A percentile compares a stretch with the other conserved stretches of the same genome.
Evolutionary conservation across 2,888 invertebrate species (phyloP).

Genomic region (Spilarctia lutea): DNA sequence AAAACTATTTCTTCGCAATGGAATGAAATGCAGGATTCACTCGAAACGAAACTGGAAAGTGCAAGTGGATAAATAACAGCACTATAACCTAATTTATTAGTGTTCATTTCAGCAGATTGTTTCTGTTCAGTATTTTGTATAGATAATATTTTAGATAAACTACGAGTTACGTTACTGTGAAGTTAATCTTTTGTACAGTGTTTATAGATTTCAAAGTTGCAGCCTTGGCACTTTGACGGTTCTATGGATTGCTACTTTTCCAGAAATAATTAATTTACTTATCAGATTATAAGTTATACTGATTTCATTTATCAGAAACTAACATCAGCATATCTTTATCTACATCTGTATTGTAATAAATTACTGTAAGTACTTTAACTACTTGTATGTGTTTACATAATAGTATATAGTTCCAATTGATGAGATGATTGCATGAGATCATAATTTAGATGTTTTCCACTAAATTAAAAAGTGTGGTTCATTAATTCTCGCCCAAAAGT

Average conservation of each 20-base stretch:
- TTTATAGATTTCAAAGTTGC: slow-evolving; percentile 46
- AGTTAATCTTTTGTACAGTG: slow-evolving; percentile 4
- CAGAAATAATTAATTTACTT: slow-evolving; percentile 32
- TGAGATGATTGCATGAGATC: neutral
- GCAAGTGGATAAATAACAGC: slow-evolving; percentile 51
- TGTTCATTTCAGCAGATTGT: slow-evolving; percentile 26
- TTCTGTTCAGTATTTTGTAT: slow-evolving; percentile 52
- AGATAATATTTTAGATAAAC: slow-evolving; percentile 11
- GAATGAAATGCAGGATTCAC: slow-evolving; percentile 36
- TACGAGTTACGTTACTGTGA: neutral
- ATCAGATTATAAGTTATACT: slow-evolving; percentile 12
- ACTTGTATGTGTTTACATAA: slow-evolving; percentile 69
- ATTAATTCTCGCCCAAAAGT: neutral
- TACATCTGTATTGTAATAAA: slow-evolving; percentile 13
- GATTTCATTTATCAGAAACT: slow-evolving; percentile 9
- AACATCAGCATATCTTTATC: neutral
- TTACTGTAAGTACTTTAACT: slow-evolving; percentile 44
- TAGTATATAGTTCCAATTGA: slow-evolving; percentile 27
- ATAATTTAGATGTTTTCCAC: neutral
- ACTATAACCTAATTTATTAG: slow-evolving; percentile 42
- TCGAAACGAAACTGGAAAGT: slow-evolving; percentile 51
- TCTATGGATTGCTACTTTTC: slow-evolving; percentile 34
- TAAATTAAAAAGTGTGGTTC: neutral
- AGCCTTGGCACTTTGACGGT: slow-evolving; percentile 63
- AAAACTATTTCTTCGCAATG: slow-evolving; percentile 12